These are phyloP conservation scores for Lethenteron reissneri DNA, from an alignment of 2,113 vertebrate genomes.

Conservation along the genomic window DNA sequence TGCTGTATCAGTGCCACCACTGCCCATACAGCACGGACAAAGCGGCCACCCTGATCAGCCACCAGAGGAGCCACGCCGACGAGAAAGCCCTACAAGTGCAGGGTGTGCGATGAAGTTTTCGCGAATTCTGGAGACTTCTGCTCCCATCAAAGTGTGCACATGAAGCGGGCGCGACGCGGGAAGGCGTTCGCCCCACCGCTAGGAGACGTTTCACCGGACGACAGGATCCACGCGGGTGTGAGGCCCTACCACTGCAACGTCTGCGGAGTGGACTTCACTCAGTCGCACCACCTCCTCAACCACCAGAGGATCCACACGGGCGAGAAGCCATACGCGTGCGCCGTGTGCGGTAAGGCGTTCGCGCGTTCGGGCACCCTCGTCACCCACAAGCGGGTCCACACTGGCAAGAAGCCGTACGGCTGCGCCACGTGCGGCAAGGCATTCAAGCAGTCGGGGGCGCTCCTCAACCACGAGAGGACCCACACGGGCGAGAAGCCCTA, in stretches of 20 bases:
- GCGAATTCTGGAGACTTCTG: too few relatives aligned
- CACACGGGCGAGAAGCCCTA: conserved; percentile 7
- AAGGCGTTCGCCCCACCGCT: too few relatives aligned
- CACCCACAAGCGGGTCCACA: conserved; percentile 3
- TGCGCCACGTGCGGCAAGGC: conserved; percentile 5
- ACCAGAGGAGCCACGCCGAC: too few relatives aligned
- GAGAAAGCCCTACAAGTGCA: too few relatives aligned
- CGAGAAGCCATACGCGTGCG: neutral
- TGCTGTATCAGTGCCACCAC: too few relatives aligned
- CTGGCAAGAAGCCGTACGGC: conserved; percentile 6
- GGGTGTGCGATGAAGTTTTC: too few relatives aligned
- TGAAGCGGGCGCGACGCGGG: too few relatives aligned
- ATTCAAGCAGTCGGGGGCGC: neutral
- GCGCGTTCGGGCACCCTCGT: neutral
- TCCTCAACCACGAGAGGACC: neutral
- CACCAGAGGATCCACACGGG: conserved; percentile 17
- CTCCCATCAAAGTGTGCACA: too few relatives aligned
- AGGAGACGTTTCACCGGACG: conserved; percentile 11
- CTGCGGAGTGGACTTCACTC: conserved; percentile 29
- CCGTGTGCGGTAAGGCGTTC: conserved; percentile 4
- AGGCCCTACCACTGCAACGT: conserved; percentile 29
- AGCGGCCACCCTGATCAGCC: too few relatives aligned
- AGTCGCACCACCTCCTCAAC: conserved; percentile 26
- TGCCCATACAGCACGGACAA: too few relatives aligned
- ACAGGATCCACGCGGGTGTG: conserved; percentile 29